phyloP scores from a whole-genome alignment of 2,888 invertebrate species.

The Abrostola triplasia region DNA sequence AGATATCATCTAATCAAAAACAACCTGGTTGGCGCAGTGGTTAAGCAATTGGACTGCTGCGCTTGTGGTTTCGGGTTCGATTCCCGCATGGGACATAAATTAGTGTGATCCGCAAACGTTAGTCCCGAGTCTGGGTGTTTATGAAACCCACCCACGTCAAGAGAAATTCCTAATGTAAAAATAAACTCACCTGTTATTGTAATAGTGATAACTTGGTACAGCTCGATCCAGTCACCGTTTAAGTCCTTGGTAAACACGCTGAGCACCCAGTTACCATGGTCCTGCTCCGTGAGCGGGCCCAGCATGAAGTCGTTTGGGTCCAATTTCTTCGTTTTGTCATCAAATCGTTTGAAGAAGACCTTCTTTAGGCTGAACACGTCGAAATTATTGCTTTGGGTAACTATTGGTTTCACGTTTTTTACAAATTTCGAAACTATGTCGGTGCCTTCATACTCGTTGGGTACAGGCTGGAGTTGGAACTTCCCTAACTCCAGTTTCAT shows the following conservation, averaged over 20 bases:
- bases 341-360: constrained; percentile 36
- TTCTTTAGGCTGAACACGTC: constrained; percentile 56
- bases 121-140: too few species aligned
- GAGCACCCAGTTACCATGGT: constrained; percentile 81
- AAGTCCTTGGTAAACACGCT: constrained; percentile 66
- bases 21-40: too few species aligned
- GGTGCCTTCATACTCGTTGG: neutral
- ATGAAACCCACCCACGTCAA: too few species aligned
- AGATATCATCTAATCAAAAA: too few species aligned
- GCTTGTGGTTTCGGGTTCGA: too few species aligned
- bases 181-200: constrained; percentile 71
- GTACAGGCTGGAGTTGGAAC: constrained; percentile 21
- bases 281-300: constrained; percentile 71
- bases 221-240: constrained; percentile 68
- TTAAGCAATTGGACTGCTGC: too few species aligned
- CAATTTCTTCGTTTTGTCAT: constrained; percentile 48
- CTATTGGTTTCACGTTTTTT: constrained; percentile 42
- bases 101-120: too few species aligned
- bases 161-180: too few species aligned
- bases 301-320: constrained; percentile 69
- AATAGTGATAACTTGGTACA: constrained; percentile 77
- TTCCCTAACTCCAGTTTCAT: constrained; percentile 57
- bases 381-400: constrained; percentile 37
- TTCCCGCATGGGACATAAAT: too few species aligned
- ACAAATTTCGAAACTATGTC: constrained; percentile 10